A percentile compares a stretch with the other conserved stretches of the same genome.
These are phyloP conservation scores for Propsilocerus akamusi DNA, from an alignment of 1,140 invertebrate genomes.

Conservation along the genomic window DNA sequence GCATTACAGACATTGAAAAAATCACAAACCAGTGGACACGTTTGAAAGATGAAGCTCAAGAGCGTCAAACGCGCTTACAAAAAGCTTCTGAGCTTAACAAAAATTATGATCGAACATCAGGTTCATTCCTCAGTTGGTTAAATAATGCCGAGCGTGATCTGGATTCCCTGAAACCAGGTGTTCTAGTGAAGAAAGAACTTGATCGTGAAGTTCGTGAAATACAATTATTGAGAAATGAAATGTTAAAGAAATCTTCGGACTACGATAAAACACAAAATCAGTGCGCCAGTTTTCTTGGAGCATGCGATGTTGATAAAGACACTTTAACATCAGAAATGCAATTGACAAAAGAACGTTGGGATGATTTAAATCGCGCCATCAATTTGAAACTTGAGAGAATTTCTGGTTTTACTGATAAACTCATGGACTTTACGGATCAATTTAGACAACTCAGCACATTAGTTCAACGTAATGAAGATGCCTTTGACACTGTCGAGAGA, in stretches of 20 bases:
- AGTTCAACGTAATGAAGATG: constrained; percentile 74
- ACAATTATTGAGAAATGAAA: constrained; percentile 76
- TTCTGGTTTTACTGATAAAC: constrained; percentile 63
- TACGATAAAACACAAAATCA: constrained; percentile 30
- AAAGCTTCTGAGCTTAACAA: constrained; percentile 82
- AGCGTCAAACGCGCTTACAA: constrained; percentile 66
- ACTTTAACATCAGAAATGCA: constrained; percentile 65
- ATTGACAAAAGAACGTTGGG: constrained; percentile 72
- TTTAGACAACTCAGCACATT: constrained; percentile 65
- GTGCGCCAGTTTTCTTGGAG: constrained; percentile 66
- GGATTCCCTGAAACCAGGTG: constrained; percentile 51
- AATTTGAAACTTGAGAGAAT: constrained; percentile 46
- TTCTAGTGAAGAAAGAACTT: constrained; percentile 68
- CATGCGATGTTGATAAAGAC: constrained; percentile 81
- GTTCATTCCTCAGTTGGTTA: constrained; percentile 77
- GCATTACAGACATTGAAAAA: constrained; percentile 55
- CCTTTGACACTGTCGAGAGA: constrained; percentile 61
- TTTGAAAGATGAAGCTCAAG: constrained; percentile 64
- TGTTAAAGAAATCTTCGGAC: constrained; percentile 78
- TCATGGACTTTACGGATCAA: constrained; percentile 73
- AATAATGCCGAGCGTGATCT: constrained; percentile 70
- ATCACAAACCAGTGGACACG: constrained; percentile 81
- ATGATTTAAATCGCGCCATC: constrained; percentile 66
- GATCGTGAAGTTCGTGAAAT: constrained; percentile 80
- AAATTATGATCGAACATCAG: constrained; percentile 69